Percentiles rank a stretch among this genome's conserved stretches.
phyloP scores from a whole-genome alignment of 1,140 invertebrate genomes.

The Eueides isabella region DNA sequence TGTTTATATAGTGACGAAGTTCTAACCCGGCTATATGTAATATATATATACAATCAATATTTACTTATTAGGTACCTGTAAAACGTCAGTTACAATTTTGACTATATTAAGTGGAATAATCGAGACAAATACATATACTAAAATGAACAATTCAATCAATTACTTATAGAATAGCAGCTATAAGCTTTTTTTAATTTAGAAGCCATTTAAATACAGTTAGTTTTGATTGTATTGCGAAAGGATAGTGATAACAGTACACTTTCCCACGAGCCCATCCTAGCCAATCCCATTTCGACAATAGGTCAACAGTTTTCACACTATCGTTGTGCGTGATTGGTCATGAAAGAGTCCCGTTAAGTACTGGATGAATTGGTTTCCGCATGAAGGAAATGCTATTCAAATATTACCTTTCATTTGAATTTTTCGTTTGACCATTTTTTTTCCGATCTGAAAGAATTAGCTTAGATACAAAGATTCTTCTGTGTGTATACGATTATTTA shows the following conservation, averaged over 20 bases:
- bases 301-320: constrained; percentile 68
- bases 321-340: constrained; percentile 58
- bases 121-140: no score
- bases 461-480: not conserved
- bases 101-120: no score
- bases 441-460: not conserved
- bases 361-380: constrained; percentile 55
- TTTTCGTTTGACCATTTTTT: not conserved
- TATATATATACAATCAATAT: no score
- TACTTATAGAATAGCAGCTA: no score
- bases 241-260: constrained; percentile 43
- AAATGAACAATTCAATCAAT: no score
- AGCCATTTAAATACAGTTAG: not conserved
- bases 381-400: constrained; percentile 22
- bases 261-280: constrained; percentile 72
- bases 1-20: no score
- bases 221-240: constrained; percentile 24
- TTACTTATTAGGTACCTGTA: no score
- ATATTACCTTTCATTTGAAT: not conserved
- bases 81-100: no score
- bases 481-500: no score
- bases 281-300: constrained; percentile 65
- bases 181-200: not conserved
- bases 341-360: constrained; percentile 62
- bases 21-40: no score